These are phyloP conservation scores for Ormyrus pomaceus DNA, from an alignment of 2,888 invertebrate genomes.

Conservation along the genomic window DNA sequence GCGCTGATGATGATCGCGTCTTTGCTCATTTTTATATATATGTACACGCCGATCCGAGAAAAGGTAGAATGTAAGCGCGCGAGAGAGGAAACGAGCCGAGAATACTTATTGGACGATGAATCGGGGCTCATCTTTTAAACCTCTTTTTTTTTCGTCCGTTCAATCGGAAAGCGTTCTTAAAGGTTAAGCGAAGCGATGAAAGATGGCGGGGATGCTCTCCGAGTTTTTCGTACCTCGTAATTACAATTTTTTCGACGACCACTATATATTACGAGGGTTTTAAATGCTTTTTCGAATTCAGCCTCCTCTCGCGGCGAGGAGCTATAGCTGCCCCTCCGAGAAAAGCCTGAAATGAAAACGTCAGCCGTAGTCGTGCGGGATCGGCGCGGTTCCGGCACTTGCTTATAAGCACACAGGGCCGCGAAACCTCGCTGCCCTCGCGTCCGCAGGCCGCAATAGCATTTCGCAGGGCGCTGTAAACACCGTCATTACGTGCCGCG, in stretches of 20 bases:
- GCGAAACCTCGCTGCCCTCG: neutral
- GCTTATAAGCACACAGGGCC: neutral
- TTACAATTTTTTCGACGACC: neutral
- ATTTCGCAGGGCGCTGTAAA: constrained; percentile 56
- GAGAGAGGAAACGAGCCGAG: neutral
- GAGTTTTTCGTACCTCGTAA: neutral
- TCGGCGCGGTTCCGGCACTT: neutral
- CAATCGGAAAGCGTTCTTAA: constrained; percentile 17
- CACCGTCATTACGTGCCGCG: constrained; percentile 55
- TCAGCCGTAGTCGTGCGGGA: neutral
- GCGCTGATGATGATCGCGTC: constrained; percentile 47
- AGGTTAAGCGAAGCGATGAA: constrained; percentile 12
- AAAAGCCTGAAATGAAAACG: constrained; percentile 30
- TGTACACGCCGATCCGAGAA: neutral
- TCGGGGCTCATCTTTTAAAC: constrained; percentile 45
- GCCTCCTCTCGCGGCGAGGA: too few species aligned
- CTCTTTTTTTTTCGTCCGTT: constrained; percentile 10
- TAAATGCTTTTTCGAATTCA: too few species aligned
- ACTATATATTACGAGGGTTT: neutral
- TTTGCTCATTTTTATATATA: constrained; percentile 32
- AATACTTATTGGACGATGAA: constrained; percentile 38
- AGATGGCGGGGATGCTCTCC: neutral
- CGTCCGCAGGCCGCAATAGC: constrained; percentile 32
- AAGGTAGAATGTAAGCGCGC: constrained; percentile 4
- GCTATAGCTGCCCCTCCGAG: too few species aligned